Conservation (phyloP, 2,888 invertebrate species). For the Nymphalis polychloros region DNA sequence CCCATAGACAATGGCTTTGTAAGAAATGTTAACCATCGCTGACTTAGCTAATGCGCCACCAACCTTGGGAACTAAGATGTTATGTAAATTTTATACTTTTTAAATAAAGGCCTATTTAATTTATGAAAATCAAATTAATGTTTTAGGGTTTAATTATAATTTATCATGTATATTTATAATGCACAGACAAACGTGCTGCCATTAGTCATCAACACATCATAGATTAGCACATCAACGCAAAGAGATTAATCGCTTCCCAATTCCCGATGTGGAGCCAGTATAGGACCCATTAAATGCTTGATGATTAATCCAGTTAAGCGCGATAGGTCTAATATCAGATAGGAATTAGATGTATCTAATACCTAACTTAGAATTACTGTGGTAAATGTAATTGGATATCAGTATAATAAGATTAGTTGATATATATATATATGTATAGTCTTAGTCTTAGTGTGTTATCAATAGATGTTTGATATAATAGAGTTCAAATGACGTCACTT, state of each 20-base stretch:
- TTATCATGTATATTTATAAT: constrained; percentile 22
- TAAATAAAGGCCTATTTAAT: not conserved
- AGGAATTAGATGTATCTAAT: constrained; percentile 22
- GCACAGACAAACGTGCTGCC: constrained; percentile 42
- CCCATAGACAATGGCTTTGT: too few species aligned
- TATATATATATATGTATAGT: too few species aligned
- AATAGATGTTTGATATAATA: too few species aligned
- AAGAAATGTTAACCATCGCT: too few species aligned
- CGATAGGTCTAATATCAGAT: constrained; percentile 16
- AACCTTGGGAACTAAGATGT: too few species aligned
- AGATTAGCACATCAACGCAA: constrained; percentile 61
- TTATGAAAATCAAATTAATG: not conserved
- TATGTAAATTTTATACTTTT: too few species aligned
- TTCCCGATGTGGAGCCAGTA: constrained; percentile 43
- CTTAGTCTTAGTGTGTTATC: constrained; percentile 8
- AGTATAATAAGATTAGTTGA: constrained; percentile 23
- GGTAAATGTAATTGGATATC: constrained; percentile 33
- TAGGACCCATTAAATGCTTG: constrained; percentile 40
- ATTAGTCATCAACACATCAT: constrained; percentile 66
- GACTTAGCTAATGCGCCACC: too few species aligned
- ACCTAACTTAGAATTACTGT: constrained; percentile 17
- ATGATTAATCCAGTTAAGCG: constrained; percentile 39
- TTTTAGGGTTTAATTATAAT: too few species aligned
- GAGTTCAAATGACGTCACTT: too few species aligned
- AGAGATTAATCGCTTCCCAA: constrained; percentile 60